Percentiles rank a stretch among this genome's conserved stretches.
These are phyloP conservation scores for Liparis tanakae DNA, from an alignment of 2,797 vertebrate genomes.

Conservation along the genomic window DNA sequence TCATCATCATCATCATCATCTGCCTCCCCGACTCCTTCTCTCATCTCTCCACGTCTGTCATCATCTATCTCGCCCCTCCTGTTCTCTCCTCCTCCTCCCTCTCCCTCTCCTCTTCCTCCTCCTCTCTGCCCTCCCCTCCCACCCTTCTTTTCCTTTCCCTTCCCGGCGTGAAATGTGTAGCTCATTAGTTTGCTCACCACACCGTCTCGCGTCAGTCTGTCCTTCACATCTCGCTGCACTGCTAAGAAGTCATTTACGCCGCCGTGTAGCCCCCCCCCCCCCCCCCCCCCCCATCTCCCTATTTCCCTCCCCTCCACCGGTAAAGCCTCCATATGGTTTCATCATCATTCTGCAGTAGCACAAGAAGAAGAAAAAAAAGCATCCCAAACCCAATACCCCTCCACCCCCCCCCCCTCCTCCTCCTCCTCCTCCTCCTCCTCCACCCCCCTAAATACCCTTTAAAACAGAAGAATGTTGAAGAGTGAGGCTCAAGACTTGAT, in stretches of 20 bases:
- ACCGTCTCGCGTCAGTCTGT: slow-evolving; percentile 82
- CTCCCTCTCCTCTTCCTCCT: slow-evolving; percentile 27
- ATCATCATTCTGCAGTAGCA: slow-evolving; percentile 79
- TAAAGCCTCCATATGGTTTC: slow-evolving; percentile 81
- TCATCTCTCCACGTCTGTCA: slow-evolving; percentile 50
- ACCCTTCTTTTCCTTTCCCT: slow-evolving; percentile 51
- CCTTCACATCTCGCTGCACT: slow-evolving; percentile 88
- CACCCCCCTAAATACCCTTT: slow-evolving; percentile 43
- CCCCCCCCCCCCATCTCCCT: slow-evolving; percentile 5
- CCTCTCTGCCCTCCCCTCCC: neutral
- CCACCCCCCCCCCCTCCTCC: neutral
- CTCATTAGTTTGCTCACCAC: slow-evolving; percentile 84
- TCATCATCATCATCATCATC: slow-evolving; percentile 30
- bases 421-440: neutral
- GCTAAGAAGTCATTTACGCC: slow-evolving; percentile 87
- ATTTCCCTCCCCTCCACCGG: slow-evolving; percentile 45
- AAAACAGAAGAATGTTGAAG: slow-evolving; percentile 54
- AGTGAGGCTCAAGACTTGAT: slow-evolving; percentile 52
- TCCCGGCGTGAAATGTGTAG: slow-evolving; percentile 75
- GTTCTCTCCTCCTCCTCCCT: slow-evolving; percentile 24
- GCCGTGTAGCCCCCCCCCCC: slow-evolving; percentile 47
- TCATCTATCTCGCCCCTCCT: slow-evolving; percentile 39
- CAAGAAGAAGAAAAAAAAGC: slow-evolving; percentile 51
- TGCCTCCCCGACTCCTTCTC: slow-evolving; percentile 14
- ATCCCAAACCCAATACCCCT: slow-evolving; percentile 38